Evolutionary conservation across 2,888 invertebrate genomes (phyloP).

Genomic region (Polylopha cassiicola): DNA sequence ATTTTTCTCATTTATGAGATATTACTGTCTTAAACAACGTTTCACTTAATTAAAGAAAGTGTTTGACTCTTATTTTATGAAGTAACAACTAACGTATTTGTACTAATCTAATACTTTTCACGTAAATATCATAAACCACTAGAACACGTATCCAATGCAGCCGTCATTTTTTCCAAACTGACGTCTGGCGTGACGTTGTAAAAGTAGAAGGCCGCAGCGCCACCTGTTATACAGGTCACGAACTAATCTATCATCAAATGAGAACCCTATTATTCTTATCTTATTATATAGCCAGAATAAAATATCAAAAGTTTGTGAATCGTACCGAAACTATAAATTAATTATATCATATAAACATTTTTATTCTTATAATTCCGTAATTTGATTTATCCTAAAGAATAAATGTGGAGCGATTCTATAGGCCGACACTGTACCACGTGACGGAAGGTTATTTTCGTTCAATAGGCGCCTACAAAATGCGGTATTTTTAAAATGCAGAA

Average conservation of each 20-base stretch:
- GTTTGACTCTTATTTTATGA: slow-evolving; percentile 42
- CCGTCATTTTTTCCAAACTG: slow-evolving; percentile 77
- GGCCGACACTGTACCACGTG: slow-evolving; percentile 72
- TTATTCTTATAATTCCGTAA: slow-evolving; percentile 25
- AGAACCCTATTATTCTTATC: slow-evolving; percentile 31
- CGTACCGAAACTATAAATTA: slow-evolving; percentile 18
- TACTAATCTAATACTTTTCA: slow-evolving; percentile 67
- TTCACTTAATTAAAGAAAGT: slow-evolving; percentile 53
- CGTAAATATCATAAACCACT: slow-evolving; percentile 77
- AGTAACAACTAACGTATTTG: slow-evolving; percentile 49
- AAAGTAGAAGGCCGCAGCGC: slow-evolving; percentile 48
- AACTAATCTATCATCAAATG: slow-evolving; percentile 34
- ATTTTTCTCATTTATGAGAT: slow-evolving; percentile 67
- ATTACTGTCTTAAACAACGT: slow-evolving; percentile 44
- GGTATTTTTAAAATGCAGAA: slow-evolving; percentile 75
- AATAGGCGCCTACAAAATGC: slow-evolving; percentile 73
- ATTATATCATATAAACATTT: neutral
- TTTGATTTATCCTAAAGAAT: slow-evolving; percentile 45
- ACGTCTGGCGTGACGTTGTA: slow-evolving; percentile 42
- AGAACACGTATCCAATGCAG: slow-evolving; percentile 75
- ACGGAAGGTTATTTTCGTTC: slow-evolving; percentile 69
- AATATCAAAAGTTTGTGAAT: slow-evolving; percentile 18
- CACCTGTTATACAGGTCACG: slow-evolving; percentile 43
- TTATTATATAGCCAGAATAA: slow-evolving; percentile 11
- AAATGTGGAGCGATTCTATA: slow-evolving; percentile 75